Evolutionary conservation across 2,888 invertebrate genomes (phyloP).

Genomic region (Anticlea derivata): DNA sequence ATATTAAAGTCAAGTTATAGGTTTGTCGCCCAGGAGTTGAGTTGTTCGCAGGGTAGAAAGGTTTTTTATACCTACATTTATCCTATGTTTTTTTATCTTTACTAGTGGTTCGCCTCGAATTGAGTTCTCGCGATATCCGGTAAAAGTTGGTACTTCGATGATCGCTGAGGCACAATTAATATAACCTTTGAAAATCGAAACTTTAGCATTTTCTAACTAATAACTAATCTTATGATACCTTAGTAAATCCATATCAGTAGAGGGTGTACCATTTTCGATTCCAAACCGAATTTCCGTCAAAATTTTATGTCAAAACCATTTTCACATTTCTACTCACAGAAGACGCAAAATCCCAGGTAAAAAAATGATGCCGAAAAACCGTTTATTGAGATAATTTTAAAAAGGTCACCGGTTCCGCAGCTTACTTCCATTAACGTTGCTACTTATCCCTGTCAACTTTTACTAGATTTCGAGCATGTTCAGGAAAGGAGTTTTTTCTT

Average conservation of each 20-base stretch:
- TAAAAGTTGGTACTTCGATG: too few species aligned
- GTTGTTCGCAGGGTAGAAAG: slow-evolving; percentile 1
- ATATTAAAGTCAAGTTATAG: slow-evolving; percentile 24
- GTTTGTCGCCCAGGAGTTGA: not conserved
- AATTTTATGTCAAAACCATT: not conserved
- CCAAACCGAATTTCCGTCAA: too few species aligned
- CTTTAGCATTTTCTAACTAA: too few species aligned
- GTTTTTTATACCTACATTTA: not conserved
- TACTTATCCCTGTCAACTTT: slow-evolving; percentile 20
- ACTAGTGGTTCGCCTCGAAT: too few species aligned
- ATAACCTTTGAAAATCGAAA: too few species aligned
- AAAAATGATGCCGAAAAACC: slow-evolving; percentile 14
- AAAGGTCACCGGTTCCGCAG: slow-evolving; percentile 18
- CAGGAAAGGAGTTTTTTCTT: not conserved
- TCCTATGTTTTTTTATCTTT: too few species aligned
- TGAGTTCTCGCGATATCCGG: too few species aligned
- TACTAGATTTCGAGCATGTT: slow-evolving; percentile 7
- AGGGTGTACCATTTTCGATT: too few species aligned
- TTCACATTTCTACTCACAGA: slow-evolving; percentile 3
- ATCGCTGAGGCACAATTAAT: too few species aligned
- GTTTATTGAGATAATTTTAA: slow-evolving; percentile 24
- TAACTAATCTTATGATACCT: too few species aligned
- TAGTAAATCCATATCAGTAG: too few species aligned
- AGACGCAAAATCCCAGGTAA: slow-evolving; percentile 15
- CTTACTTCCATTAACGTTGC: slow-evolving; percentile 19